Evolutionary conservation across 2,113 vertebrate species (phyloP), one percentile per base, ranked within the genome.

Genomic region (Carassius gibelio): DNA sequence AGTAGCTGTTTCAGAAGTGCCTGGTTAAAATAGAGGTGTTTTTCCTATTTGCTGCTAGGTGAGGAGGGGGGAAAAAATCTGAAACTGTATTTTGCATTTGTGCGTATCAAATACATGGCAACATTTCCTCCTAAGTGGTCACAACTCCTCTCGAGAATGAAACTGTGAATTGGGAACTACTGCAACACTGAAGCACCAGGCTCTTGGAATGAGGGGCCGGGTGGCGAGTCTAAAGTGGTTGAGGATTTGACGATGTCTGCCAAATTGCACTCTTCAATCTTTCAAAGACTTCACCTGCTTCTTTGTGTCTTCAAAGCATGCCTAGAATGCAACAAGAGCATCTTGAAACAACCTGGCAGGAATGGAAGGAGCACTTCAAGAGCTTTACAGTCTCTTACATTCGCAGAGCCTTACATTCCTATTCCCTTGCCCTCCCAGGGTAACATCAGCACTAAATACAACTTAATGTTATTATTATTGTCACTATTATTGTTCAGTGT

Each of bases 181-280:
- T 26, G 38, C 26, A 80, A 80, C 5, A 21, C 11, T 64, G 57
- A 62, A 80, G 42, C 42, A 75, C 72, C 50, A 75, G 38, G 21
- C 72, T 75, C 72, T 75, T 50, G 7, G 13, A 75, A 8, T 45
- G 72, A 75, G 72, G 72, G n/a, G 38, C n/a, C 4, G 13, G 77
- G 36, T 79, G 36, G 77, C 21, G 36, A 36, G 57, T 23, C 76
- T 79, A 66, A 64, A 81, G 59, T 81, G 61, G 61, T 61, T 48
- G 38, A 81, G 78, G 21, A 80, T 66, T 45, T 64, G 38, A 42
- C 1, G 38, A 30, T 17, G 14, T 9, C 38, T 81, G 78, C 78
- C 78, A 81, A 81, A 81, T 81, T 81, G 78, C 78, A 26, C 78
- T 81, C 36, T 48, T 80, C 78, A 80, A 45, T 80, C 59, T 66